Evolutionary conservation across 2,797 vertebrate species (phyloP), one percentile per base, ranked within the genome.

Genomic region (Pampus argenteus): DNA sequence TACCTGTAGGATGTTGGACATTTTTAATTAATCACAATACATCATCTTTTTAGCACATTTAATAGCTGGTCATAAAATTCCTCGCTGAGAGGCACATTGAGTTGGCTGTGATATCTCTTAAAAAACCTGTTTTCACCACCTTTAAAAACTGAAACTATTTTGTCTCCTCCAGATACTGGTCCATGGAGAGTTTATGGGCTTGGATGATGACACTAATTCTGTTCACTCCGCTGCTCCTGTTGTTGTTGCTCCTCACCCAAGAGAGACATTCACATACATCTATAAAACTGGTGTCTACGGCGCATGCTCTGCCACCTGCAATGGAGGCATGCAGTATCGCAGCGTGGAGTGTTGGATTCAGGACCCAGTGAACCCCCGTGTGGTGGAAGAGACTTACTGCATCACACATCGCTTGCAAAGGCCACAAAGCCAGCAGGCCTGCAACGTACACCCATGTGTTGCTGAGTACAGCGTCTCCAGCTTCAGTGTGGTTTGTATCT

Each of bases 311-410:
- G 95, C 87, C 55, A 84, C 93, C 11, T 99, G 98, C 7, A 94
- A 93, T 0, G 90, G 94, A 2, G 98, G 97, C 72, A 92, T 88
- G 55, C 96, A 97, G 91, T 93, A 91, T 10, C 96, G 97, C 59
- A 93, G 86, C 0, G 94, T 99, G 64, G 94, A 94, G 73, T 99
- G 98, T 0, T 20, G 92, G 78, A 74, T 63, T 0, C 94, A 93
- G 0, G 91, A 95, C 0, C 88, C 93, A 0, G 70, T 71, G 2
- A 86, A 91, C n/a, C 78, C 88, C 38, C 93, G 88, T 44, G 90
- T 88, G 20, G 87, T 92, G 14, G 94, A 95, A 0, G 93, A 95
- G 0, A 31, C 91, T 0, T 71, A 94, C 79, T 99, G 97, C 74
- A 86, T 91, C 4, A 77, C 87, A 15, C 92, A 95, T 4, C 77